phyloP scores from a whole-genome alignment of 2,888 invertebrate genomes.

The Patella ulyssiponensis region DNA sequence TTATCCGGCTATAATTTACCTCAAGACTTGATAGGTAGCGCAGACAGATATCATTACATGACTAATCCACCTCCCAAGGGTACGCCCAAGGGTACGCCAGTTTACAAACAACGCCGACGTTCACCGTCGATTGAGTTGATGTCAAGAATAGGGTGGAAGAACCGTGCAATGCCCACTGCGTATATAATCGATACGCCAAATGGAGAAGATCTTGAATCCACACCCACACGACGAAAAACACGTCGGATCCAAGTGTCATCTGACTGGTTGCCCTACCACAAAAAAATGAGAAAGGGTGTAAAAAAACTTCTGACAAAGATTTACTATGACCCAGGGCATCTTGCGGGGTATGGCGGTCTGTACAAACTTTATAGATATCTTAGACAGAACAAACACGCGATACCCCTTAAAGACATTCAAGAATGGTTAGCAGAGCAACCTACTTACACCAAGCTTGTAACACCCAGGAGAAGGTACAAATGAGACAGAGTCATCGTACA shows the following conservation, averaged over 20 bases:
- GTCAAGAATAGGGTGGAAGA: too few species aligned
- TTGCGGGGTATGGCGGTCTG: background rate
- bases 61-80: background rate
- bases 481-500: constrained; percentile 35
- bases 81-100: too few species aligned
- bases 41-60: background rate
- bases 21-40: background rate
- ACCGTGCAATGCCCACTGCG: too few species aligned
- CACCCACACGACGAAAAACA: too few species aligned
- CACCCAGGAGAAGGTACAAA: constrained; percentile 12
- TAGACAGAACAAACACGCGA: background rate
- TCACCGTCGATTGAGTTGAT: too few species aligned
- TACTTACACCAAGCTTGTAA: background rate
- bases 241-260: too few species aligned
- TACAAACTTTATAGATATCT: background rate
- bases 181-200: too few species aligned
- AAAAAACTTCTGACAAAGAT: too few species aligned
- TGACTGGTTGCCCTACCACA: too few species aligned
- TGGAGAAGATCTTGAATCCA: too few species aligned
- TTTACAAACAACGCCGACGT: too few species aligned
- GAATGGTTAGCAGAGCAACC: background rate
- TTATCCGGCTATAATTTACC: background rate
- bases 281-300: too few species aligned
- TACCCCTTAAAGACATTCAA: background rate
- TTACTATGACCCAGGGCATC: background rate